A percentile compares a stretch with the other conserved stretches of the same genome.
Conservation (phyloP, 2,797 vertebrate species). For the Geotrypetes seraphini region DNA sequence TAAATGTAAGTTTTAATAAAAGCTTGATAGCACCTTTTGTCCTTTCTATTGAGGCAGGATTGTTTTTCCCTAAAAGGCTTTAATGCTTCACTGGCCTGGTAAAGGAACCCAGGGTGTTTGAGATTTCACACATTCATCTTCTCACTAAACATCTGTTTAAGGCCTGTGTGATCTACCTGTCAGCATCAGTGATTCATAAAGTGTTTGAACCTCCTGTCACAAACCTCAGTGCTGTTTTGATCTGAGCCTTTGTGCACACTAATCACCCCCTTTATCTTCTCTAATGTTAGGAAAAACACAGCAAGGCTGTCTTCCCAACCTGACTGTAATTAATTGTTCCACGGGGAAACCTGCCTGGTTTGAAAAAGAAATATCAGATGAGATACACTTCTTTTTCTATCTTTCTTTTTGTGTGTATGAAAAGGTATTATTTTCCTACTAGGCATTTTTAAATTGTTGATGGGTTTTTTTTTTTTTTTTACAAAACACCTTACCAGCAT, state of each 20-base stretch:
- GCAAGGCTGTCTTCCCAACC: slow-evolving; percentile 41
- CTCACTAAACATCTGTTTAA: slow-evolving; percentile 60
- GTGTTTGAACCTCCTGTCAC: slow-evolving; percentile 55
- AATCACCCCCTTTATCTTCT: slow-evolving; percentile 55
- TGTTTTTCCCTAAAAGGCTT: not conserved
- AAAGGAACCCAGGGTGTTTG: slow-evolving; percentile 27
- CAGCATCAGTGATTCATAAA: slow-evolving; percentile 49
- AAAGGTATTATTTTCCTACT: slow-evolving; percentile 46
- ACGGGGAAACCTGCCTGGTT: slow-evolving; percentile 32
- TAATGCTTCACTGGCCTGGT: slow-evolving; percentile 35
- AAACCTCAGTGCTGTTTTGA: slow-evolving; percentile 48
- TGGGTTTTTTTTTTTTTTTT: too few relatives aligned
- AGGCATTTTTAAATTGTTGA: slow-evolving; percentile 50
- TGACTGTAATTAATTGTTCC: slow-evolving; percentile 59
- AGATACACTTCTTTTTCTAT: slow-evolving; percentile 41
- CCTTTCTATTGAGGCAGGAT: slow-evolving; percentile 6
- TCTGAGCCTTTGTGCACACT: slow-evolving; percentile 48
- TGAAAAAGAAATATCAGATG: slow-evolving; percentile 49
- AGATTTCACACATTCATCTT: slow-evolving; percentile 44
- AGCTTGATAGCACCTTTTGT: slow-evolving; percentile 22
- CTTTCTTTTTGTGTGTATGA: too few relatives aligned
- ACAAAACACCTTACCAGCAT: slow-evolving; percentile 38
- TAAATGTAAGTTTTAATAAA: slow-evolving; percentile 1
- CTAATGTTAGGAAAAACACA: slow-evolving; percentile 29
- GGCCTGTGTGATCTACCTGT: slow-evolving; percentile 58